These are phyloP conservation scores for Phaethornis superciliosus DNA, from an alignment of 2,113 vertebrate species.

Conservation along the genomic window DNA sequence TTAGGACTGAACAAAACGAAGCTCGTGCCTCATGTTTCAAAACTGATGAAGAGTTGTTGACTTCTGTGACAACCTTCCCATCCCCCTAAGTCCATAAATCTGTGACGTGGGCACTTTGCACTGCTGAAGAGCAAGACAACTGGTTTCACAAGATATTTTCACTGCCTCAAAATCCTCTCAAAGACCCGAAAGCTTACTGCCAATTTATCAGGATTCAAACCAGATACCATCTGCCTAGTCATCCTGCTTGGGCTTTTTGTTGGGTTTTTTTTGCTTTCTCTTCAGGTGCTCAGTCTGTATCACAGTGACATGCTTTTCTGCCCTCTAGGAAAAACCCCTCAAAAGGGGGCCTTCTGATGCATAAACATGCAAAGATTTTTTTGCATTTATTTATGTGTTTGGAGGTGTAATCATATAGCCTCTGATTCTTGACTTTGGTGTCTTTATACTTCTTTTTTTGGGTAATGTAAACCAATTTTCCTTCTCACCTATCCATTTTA, in stretches of 20 bases:
- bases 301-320: neutral
- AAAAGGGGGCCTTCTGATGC: neutral
- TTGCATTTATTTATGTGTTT: slow-evolving; percentile 45
- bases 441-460: slow-evolving; percentile 14
- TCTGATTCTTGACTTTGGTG: slow-evolving; percentile 11
- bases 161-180: neutral
- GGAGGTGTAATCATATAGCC: neutral
- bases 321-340: neutral
- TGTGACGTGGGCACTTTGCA: neutral
- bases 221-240: neutral
- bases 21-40: neutral
- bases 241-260: neutral
- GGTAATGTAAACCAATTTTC: slow-evolving; percentile 35
- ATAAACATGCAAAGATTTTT: neutral
- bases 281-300: neutral
- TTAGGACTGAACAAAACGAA: slow-evolving; percentile 32
- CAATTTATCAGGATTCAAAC: neutral
- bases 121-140: slow-evolving; percentile 17
- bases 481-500: slow-evolving; percentile 24
- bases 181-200: slow-evolving; percentile 8
- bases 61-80: neutral
- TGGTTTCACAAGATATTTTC: slow-evolving; percentile 28
- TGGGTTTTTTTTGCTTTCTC: neutral
- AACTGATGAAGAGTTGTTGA: neutral
- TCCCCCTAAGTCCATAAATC: slow-evolving; percentile 4